These are phyloP conservation scores for Spisula subtruncata DNA, from an alignment of 2,888 invertebrate genomes.

Conservation along the genomic window DNA sequence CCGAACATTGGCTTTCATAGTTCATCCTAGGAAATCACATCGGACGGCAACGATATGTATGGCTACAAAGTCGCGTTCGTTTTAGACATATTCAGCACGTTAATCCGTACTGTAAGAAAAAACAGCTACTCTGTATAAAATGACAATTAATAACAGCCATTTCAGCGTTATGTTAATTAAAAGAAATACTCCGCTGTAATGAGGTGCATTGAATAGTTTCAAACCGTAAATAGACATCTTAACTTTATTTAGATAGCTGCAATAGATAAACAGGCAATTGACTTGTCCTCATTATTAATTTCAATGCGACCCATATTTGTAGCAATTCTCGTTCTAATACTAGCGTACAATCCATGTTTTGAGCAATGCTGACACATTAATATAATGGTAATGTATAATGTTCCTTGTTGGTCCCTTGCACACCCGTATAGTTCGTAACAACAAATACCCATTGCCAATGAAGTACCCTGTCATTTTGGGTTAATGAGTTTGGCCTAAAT, in stretches of 20 bases:
- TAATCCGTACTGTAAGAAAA: not conserved
- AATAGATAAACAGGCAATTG: not conserved
- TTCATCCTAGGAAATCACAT: not conserved
- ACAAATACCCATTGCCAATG: too few relatives aligned
- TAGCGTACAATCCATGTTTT: too few relatives aligned
- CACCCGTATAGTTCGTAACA: too few relatives aligned
- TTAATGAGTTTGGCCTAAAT: too few relatives aligned
- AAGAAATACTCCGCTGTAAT: not conserved
- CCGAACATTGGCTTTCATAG: not conserved
- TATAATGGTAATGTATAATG: too few relatives aligned
- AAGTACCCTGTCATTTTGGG: too few relatives aligned
- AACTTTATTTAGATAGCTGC: not conserved
- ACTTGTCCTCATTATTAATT: not conserved
- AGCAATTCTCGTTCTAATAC: too few relatives aligned
- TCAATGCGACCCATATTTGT: not conserved
- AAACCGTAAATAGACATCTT: too few relatives aligned
- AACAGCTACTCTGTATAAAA: not conserved
- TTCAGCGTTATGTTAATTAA: conserved; percentile 17
- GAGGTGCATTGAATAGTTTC: not conserved
- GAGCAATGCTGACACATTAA: too few relatives aligned
- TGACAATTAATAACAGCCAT: not conserved
- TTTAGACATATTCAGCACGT: conserved; percentile 14
- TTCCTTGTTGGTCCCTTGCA: too few relatives aligned
- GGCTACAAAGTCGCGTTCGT: not conserved
- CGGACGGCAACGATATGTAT: not conserved